These are phyloP conservation scores for Dryocosmus kuriphilus DNA, from an alignment of 2,888 invertebrate species.

Conservation along the genomic window DNA sequence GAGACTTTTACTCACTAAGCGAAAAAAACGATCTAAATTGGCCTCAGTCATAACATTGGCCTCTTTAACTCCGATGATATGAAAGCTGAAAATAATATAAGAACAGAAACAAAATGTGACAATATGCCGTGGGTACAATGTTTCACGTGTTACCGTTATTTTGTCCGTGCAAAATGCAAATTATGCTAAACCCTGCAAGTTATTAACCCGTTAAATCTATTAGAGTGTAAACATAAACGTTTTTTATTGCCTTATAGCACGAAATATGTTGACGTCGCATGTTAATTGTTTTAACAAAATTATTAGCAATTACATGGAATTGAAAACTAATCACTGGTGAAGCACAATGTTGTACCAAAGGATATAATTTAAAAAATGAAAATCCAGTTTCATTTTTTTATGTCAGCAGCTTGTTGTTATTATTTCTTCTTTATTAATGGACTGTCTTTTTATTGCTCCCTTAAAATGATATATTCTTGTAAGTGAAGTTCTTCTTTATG, in stretches of 20 bases:
- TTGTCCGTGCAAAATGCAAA: background rate
- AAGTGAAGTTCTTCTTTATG: too few species aligned
- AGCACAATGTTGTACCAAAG: background rate
- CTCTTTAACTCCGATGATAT: background rate
- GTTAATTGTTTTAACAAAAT: background rate
- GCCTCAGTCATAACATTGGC: background rate
- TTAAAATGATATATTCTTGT: background rate
- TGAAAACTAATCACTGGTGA: background rate
- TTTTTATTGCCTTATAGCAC: slow-evolving; percentile 23
- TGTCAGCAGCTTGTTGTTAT: background rate
- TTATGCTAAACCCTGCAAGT: slow-evolving; percentile 19
- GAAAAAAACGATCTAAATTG: background rate
- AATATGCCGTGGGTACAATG: background rate
- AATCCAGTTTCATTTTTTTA: background rate
- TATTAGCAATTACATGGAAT: background rate
- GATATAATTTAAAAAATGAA: background rate
- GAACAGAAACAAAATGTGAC: background rate
- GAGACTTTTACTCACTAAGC: background rate
- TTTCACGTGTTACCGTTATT: slow-evolving; percentile 3
- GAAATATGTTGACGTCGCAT: slow-evolving; percentile 13
- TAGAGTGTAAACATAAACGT: background rate
- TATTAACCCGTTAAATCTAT: slow-evolving; percentile 20
- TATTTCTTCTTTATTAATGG: background rate
- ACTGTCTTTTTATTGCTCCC: background rate
- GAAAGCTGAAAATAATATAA: background rate